Evolutionary conservation across 2,113 vertebrate species (phyloP).

Genomic region (Toxostoma redivivum): DNA sequence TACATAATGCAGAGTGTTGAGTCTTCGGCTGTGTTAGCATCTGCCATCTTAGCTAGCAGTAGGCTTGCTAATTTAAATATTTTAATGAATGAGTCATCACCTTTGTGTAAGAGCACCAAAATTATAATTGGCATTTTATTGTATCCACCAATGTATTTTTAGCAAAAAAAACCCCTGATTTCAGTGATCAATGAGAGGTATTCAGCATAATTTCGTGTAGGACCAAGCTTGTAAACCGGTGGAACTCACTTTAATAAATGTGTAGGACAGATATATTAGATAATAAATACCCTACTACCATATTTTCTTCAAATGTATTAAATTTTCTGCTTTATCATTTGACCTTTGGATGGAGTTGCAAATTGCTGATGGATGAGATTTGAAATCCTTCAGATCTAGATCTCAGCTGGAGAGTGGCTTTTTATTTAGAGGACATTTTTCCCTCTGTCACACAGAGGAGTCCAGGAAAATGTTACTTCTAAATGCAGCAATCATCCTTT

Average conservation of each 20-base stretch:
- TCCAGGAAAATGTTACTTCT: neutral
- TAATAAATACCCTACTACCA: neutral
- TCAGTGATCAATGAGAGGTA: neutral
- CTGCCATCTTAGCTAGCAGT: slow-evolving; percentile 30
- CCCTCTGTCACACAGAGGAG: neutral
- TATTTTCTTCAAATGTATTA: neutral
- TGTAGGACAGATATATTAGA: neutral
- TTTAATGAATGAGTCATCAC: slow-evolving; percentile 44
- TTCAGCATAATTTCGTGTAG: neutral
- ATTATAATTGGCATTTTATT: neutral
- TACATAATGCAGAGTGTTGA: neutral
- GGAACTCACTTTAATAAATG: neutral
- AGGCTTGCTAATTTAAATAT: slow-evolving; percentile 12
- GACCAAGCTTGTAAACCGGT: neutral
- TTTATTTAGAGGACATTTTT: neutral
- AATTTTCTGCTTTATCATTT: neutral
- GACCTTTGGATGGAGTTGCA: neutral
- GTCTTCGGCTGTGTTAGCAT: neutral
- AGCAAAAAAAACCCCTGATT: neutral
- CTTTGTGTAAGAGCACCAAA: neutral
- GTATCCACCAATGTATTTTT: neutral
- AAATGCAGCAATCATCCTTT: neutral
- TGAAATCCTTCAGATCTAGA: neutral
- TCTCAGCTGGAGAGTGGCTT: neutral
- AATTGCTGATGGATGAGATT: neutral